These are phyloP conservation scores for Patiria pectinifera DNA, from an alignment of 53 echinoderm and acorn worm genomes.

Conservation along the genomic window DNA sequence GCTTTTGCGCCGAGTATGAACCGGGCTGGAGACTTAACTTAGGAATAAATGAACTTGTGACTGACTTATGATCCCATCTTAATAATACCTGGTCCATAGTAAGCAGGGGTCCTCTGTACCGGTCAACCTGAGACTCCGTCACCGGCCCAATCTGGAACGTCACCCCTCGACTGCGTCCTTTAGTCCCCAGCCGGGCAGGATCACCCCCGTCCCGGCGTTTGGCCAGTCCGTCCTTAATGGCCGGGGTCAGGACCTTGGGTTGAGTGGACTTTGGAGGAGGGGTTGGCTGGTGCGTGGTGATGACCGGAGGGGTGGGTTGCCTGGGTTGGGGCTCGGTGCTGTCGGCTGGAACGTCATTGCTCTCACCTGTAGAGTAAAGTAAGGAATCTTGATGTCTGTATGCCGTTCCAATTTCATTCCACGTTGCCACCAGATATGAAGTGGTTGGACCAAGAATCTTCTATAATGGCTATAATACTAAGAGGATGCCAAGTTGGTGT, in stretches of 20 bases:
- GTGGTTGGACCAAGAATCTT: too few species aligned
- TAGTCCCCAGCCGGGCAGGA: constrained; percentile 46
- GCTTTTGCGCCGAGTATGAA: too few species aligned
- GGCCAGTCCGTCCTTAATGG: constrained; percentile 56
- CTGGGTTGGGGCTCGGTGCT: constrained; percentile 17
- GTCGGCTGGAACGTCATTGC: background rate
- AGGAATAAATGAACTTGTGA: too few species aligned
- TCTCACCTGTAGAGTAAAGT: background rate
- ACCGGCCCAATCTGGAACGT: constrained; percentile 92
- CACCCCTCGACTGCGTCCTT: constrained; percentile 76
- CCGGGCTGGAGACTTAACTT: too few species aligned
- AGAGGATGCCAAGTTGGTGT: too few species aligned
- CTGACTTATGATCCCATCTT: background rate
- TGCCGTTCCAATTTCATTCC: background rate
- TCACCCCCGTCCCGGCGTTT: constrained; percentile 45
- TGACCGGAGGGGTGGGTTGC: constrained; percentile 70
- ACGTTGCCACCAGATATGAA: too few species aligned
- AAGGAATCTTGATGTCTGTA: background rate
- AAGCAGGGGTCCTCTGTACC: constrained; percentile 79
- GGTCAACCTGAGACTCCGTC: constrained; percentile 54
- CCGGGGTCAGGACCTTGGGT: constrained; percentile 47
- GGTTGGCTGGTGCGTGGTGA: constrained; percentile 62
- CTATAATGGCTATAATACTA: too few species aligned
- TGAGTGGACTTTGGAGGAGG: constrained; percentile 62
- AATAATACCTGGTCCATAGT: constrained; percentile 75